Conservation (phyloP, 2,113 vertebrate genomes). For the Dasyprocta punctata region DNA sequence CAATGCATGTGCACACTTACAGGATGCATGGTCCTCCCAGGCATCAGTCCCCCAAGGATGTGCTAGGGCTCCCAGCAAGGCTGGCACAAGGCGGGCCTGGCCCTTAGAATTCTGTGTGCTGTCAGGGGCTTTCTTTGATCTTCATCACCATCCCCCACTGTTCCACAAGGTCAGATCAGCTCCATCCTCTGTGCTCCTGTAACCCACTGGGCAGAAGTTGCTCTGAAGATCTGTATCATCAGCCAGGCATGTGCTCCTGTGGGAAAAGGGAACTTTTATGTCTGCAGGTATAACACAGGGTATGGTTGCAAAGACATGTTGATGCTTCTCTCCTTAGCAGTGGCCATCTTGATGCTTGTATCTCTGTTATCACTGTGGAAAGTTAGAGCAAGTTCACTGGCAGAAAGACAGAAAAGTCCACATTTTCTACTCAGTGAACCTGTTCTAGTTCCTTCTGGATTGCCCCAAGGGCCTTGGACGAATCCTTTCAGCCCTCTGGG, state of each 20-base stretch:
- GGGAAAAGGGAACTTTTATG: neutral
- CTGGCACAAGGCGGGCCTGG: neutral
- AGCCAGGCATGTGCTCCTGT: neutral
- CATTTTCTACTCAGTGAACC: neutral
- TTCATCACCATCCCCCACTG: accelerated
- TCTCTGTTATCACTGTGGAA: neutral
- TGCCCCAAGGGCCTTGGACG: neutral
- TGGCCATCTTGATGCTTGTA: too few species aligned
- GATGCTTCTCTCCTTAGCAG: neutral
- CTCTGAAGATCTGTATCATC: neutral
- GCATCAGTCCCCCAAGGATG: neutral
- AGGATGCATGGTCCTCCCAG: accelerated
- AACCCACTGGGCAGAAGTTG: neutral
- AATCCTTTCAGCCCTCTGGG: neutral
- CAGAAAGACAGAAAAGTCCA: neutral
- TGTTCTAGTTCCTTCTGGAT: too few species aligned
- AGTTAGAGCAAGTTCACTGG: neutral
- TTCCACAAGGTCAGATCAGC: neutral
- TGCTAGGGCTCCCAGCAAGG: neutral
- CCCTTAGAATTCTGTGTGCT: accelerated
- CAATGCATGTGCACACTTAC: neutral
- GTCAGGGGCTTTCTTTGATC: neutral
- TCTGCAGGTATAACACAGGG: neutral
- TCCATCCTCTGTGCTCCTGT: accelerated
- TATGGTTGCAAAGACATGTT: accelerated